Evolutionary conservation across 2,888 invertebrate species (phyloP).

Genomic region (Trichopria drosophilae): DNA sequence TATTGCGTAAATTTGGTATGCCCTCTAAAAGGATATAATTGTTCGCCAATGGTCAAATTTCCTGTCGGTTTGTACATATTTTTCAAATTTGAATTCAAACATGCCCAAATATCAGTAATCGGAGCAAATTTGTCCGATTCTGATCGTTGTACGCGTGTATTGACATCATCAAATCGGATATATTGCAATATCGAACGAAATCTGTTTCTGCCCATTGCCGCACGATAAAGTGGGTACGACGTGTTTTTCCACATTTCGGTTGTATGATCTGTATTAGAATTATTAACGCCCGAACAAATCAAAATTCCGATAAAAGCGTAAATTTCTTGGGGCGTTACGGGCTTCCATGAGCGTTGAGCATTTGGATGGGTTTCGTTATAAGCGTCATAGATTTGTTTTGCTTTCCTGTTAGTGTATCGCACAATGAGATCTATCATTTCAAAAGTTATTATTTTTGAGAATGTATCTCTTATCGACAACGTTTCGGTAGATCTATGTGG

Average conservation of each 20-base stretch:
- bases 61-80: conserved; percentile 41
- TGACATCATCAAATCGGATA: conserved; percentile 43
- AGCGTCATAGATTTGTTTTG: conserved; percentile 12
- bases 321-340: conserved; percentile 25
- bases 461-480: too few species aligned
- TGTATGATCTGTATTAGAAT: conserved; percentile 30
- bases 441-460: conserved; percentile 1
- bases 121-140: conserved; percentile 42
- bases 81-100: conserved; percentile 43
- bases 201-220: conserved; percentile 24
- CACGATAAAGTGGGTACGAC: conserved; percentile 15
- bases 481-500: neutral
- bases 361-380: conserved; percentile 17
- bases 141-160: conserved; percentile 36
- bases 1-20: conserved; percentile 43
- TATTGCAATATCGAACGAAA: conserved; percentile 37
- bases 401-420: conserved; percentile 22
- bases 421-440: conserved; percentile 17
- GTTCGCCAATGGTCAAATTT: conserved; percentile 45
- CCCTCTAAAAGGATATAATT: conserved; percentile 44
- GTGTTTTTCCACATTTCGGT: conserved; percentile 13
- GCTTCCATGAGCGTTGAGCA: conserved; percentile 13
- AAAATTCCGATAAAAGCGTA: conserved; percentile 35
- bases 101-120: conserved; percentile 40
- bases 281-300: conserved; percentile 34